A percentile compares a stretch with the other conserved stretches of the same genome.
Conservation (phyloP, 2,888 invertebrate species). For the Drosophila histrio region DNA sequence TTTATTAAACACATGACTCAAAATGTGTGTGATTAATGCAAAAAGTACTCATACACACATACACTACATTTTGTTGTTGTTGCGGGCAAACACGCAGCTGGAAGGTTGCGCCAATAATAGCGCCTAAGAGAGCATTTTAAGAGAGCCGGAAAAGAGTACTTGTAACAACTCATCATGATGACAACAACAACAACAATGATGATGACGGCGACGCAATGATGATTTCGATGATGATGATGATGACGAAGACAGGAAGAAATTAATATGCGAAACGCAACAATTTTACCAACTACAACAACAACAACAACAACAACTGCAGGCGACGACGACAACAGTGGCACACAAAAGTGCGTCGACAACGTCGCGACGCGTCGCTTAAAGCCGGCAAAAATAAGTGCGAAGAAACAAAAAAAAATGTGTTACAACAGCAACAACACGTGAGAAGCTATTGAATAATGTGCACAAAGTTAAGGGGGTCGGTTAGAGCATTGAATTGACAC, state of each 20-base stretch:
- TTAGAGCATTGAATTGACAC: constrained; percentile 23
- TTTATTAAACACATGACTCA: constrained; percentile 68
- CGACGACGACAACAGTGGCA: constrained; percentile 28
- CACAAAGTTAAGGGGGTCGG: constrained; percentile 56
- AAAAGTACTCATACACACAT: constrained; percentile 6
- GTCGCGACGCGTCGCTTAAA: constrained; percentile 46
- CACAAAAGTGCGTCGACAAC: constrained; percentile 54
- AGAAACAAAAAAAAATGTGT: constrained; percentile 30
- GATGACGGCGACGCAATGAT: constrained; percentile 12
- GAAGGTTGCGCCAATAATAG: constrained; percentile 72
- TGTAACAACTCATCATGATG: constrained; percentile 36
- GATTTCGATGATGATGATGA: constrained; percentile 37
- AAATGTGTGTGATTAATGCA: constrained; percentile 40
- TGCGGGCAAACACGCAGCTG: constrained; percentile 43
- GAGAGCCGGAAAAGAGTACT: constrained; percentile 48
- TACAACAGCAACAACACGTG: constrained; percentile 52
- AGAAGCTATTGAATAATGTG: constrained; percentile 53
- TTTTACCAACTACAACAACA: constrained; percentile 70
- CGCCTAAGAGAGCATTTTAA: constrained; percentile 51
- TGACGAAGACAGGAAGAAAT: constrained; percentile 69
- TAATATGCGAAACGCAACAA: constrained; percentile 81
- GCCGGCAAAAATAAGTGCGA: constrained; percentile 56
- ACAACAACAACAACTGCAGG: constrained; percentile 35
- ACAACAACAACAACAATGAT: constrained; percentile 10
- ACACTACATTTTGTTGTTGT: constrained; percentile 19